Evolutionary conservation across 2,113 vertebrate species (phyloP).

Genomic region (Psilopogon haemacephalus): DNA sequence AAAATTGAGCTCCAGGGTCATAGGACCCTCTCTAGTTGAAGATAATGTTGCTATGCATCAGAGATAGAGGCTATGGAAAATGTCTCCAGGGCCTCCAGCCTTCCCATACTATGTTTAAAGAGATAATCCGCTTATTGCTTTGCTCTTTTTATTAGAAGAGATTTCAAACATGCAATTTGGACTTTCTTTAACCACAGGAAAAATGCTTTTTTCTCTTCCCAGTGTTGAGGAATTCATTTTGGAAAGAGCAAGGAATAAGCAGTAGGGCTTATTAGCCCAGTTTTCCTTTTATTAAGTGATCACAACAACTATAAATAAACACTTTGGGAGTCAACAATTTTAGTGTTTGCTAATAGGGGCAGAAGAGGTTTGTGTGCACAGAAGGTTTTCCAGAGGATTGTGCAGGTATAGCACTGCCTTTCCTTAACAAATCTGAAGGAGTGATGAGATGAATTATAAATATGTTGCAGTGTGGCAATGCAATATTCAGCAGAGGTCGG

Average conservation of each 20-base stretch:
- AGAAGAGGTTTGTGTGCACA: not conserved
- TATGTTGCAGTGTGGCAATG: slow-evolving; percentile 19
- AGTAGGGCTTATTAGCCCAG: not conserved
- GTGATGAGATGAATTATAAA: slow-evolving; percentile 47
- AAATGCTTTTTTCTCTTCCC: slow-evolving; percentile 51
- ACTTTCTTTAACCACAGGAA: slow-evolving; percentile 52
- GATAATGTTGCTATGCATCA: slow-evolving; percentile 57
- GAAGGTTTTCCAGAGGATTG: not conserved
- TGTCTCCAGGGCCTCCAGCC: slow-evolving; percentile 39
- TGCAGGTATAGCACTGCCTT: not conserved
- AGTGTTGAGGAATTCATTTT: slow-evolving; percentile 24
- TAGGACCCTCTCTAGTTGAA: slow-evolving; percentile 59
- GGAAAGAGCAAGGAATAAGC: not conserved
- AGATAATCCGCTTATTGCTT: slow-evolving; percentile 67
- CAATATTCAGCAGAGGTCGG: slow-evolving; percentile 46
- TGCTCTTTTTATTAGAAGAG: slow-evolving; percentile 62
- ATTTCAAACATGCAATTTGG: slow-evolving; percentile 57
- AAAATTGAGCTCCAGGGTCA: slow-evolving; percentile 60
- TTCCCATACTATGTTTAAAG: slow-evolving; percentile 66
- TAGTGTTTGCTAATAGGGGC: not conserved
- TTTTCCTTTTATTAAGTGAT: slow-evolving; percentile 7
- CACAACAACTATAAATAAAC: not conserved
- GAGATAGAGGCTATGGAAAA: slow-evolving; percentile 59
- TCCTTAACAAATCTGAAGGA: slow-evolving; percentile 21
- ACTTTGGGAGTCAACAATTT: not conserved